Base-by-base conservation (phyloP, 2,797 vertebrate species). In the Epinephelus awoara region DNA sequence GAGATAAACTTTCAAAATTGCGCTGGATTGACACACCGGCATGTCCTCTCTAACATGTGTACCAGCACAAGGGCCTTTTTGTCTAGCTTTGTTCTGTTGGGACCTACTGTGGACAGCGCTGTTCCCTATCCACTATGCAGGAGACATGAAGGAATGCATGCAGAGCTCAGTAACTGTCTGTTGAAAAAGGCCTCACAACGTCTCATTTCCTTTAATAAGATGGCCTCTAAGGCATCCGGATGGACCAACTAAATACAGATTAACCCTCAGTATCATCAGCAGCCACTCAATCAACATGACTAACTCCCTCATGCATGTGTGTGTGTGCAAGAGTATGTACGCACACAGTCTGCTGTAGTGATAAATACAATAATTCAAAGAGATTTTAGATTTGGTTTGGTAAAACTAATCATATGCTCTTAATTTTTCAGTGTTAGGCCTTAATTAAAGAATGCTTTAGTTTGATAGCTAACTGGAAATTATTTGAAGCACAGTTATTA, bases 171-270 rank as follows among this genome's bases (percentile, higher is more conserved):
- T 83, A 87, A 91, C 89, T 91, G 93, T 91, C 93, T 92, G 91
- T 89, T 90, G 91, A 89, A 91, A 93, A 92, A 85, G 75, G 77
- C 54, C 88, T 90, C 83, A 80, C 93, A 89, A 89, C 47, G 73
- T 92, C 89, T 94, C 88, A 94, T 94, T 94, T 95, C 94, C 94
- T 93, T 92, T 93, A 92, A 93, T 93, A 91, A 91, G 88, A 85
- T 72, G 91, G 82, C 89, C 91, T 89, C 92, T 85, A 87, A 91
- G 93, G 91, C 94, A 95, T 95, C 95, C 94, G 93, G 94, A 95
- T 93, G 87, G 90, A 87, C 91, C 92, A 72, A 90, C 94, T 95
- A 94, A 95, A 95, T 93, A 94, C 93, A 94, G 94, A 96, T 95
- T 95, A 96, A 95, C 94, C 93, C 89, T 87, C 86, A 82, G 85